These are phyloP conservation scores for Microcebus jonahi DNA, from an alignment of 2,113 vertebrate genomes.

Conservation along the genomic window DNA sequence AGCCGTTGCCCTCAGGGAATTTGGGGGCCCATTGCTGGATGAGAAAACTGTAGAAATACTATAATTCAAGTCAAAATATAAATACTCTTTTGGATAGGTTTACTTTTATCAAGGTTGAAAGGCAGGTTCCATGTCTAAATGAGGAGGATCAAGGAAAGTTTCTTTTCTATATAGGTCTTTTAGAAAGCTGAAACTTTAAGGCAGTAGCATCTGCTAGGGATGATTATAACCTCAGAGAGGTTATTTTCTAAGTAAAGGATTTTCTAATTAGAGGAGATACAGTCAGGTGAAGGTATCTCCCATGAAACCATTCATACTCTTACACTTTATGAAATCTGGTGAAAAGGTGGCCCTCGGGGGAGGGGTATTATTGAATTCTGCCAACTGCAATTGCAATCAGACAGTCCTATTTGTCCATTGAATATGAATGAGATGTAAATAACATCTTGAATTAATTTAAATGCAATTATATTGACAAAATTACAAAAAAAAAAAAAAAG, in stretches of 20 bases:
- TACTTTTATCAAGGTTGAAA: slow-evolving; percentile 21
- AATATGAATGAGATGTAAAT: slow-evolving; percentile 66
- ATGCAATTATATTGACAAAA: slow-evolving; percentile 31
- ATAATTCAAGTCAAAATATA: not conserved
- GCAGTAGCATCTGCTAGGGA: not conserved
- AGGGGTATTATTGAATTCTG: not conserved
- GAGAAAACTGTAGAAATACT: slow-evolving; percentile 1
- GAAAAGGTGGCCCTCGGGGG: not conserved
- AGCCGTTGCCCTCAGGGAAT: not conserved
- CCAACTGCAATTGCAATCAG: slow-evolving; percentile 32
- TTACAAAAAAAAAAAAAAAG: not conserved
- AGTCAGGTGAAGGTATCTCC: not conserved
- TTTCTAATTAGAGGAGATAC: not conserved
- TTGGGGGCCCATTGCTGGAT: not conserved
- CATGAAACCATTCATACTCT: not conserved
- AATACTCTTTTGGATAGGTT: not conserved
- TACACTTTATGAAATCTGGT: not conserved
- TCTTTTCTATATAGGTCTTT: not conserved
- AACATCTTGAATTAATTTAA: slow-evolving; percentile 57
- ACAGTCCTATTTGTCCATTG: not conserved
- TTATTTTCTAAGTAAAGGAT: slow-evolving; percentile 1
- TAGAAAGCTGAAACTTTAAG: not conserved
- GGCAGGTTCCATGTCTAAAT: not conserved
- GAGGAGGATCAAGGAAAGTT: not conserved
- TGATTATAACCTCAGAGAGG: not conserved